Evolutionary conservation across 1,140 invertebrate genomes (phyloP).

Genomic region (Zaprionus nigranus): DNA sequence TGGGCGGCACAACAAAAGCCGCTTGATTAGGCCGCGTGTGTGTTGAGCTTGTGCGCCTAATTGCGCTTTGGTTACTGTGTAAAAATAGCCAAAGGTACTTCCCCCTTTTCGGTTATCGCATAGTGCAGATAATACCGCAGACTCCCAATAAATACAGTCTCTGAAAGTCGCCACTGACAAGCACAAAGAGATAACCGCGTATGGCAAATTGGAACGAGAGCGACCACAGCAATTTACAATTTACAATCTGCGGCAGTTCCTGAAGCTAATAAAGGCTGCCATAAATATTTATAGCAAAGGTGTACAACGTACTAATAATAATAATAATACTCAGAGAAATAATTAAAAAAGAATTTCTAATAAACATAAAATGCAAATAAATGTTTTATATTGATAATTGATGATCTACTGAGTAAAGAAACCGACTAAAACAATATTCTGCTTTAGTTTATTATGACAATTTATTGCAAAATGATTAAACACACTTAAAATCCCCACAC

Average conservation of each 20-base stretch:
- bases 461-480: too few relatives aligned
- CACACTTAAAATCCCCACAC: too few relatives aligned
- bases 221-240: not conserved
- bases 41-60: slow-evolving; percentile 15
- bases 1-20: slow-evolving; percentile 55
- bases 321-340: not conserved
- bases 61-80: slow-evolving; percentile 8
- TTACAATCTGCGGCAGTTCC: not conserved
- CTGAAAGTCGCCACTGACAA: not conserved
- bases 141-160: not conserved
- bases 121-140: not conserved
- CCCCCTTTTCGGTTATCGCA: slow-evolving; percentile 11
- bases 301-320: not conserved
- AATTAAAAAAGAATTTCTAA: too few relatives aligned
- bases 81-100: slow-evolving; percentile 12
- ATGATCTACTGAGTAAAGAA: too few relatives aligned
- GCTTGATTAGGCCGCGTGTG: slow-evolving; percentile 65
- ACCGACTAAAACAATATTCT: too few relatives aligned
- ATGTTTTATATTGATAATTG: too few relatives aligned
- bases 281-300: not conserved
- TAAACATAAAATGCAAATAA: too few relatives aligned
- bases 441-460: too few relatives aligned
- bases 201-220: not conserved
- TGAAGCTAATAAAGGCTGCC: not conserved
- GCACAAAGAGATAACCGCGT: not conserved